Conservation (phyloP, 2,888 invertebrate genomes). For the Heteromyza rotundicornis region DNA sequence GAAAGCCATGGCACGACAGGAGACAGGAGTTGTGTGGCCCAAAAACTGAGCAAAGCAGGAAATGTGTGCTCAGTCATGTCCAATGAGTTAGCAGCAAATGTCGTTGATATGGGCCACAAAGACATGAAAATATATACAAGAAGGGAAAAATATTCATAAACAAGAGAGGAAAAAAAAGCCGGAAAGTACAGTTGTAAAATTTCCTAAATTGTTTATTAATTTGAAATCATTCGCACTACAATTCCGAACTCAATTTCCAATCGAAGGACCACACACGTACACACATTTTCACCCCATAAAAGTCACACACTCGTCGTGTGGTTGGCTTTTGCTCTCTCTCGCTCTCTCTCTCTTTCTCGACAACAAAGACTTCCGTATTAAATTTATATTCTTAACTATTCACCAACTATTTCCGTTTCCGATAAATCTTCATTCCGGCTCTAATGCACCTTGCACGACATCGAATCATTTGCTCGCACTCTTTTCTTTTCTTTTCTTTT, state of each 20-base stretch:
- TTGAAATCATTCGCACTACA: no score
- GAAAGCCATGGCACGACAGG: neutral
- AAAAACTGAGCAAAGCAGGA: conserved; percentile 4
- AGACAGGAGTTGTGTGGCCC: neutral
- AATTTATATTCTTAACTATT: conserved; percentile 12
- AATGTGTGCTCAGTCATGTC: conserved; percentile 34
- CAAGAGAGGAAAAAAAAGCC: neutral
- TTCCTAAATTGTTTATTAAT: no score
- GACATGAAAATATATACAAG: neutral
- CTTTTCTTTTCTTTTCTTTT: neutral
- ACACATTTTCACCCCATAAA: no score
- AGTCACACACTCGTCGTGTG: no score
- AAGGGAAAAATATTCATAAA: neutral
- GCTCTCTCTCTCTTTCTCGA: neutral
- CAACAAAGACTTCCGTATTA: neutral
- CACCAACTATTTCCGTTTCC: conserved; percentile 31
- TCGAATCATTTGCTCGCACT: neutral
- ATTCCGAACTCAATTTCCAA: no score
- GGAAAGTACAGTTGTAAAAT: no score
- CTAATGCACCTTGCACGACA: conserved; percentile 6
- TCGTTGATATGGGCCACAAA: conserved; percentile 6
- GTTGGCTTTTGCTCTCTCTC: no score
- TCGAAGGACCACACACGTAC: no score
- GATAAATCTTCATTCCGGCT: conserved; percentile 31
- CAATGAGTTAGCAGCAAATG: conserved; percentile 31